Percentiles rank a stretch among this genome's conserved stretches.
phyloP scores from a whole-genome alignment of 1,140 invertebrate species.

The Daktulosphaira vitifoliae region DNA sequence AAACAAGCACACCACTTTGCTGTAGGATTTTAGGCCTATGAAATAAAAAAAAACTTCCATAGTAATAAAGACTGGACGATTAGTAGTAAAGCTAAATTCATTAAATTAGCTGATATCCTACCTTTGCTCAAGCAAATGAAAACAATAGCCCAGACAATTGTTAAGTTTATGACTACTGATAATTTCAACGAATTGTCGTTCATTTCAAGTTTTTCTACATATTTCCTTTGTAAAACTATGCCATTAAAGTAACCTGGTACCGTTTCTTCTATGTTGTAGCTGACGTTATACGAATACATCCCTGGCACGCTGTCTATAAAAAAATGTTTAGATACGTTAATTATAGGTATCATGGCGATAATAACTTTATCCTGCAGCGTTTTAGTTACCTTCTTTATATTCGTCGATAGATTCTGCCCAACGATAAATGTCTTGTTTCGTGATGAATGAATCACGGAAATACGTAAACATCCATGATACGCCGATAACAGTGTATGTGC shows the following conservation, averaged over 20 bases:
- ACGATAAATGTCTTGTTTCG: conserved; percentile 65
- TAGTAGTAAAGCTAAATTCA: too few relatives aligned
- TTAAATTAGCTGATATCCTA: conserved; percentile 38
- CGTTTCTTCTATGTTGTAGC: conserved; percentile 58
- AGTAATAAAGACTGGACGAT: neutral
- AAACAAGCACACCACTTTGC: conserved; percentile 70
- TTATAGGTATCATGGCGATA: neutral
- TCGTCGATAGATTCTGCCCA: conserved; percentile 67
- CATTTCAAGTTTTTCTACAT: conserved; percentile 51
- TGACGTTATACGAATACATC: conserved; percentile 24
- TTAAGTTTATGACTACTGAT: conserved; percentile 80
- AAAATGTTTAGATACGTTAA: neutral
- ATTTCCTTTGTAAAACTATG: conserved; percentile 64
- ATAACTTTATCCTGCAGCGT: neutral
- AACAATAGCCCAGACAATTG: conserved; percentile 81
- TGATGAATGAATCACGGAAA: conserved; percentile 78
- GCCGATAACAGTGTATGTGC: conserved; percentile 76
- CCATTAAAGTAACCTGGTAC: conserved; percentile 75
- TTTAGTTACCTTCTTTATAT: conserved; percentile 53
- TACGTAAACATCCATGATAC: conserved; percentile 85
- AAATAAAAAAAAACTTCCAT: conserved; percentile 35
- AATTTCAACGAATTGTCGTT: conserved; percentile 65
- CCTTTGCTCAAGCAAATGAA: conserved; percentile 83
- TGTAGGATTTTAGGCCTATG: conserved; percentile 66
- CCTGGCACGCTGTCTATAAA: conserved; percentile 22